A percentile compares a stretch with the other conserved stretches of the same genome.
Evolutionary conservation across 1,140 invertebrate species (phyloP).

Genomic region (Drusus annulatus): DNA sequence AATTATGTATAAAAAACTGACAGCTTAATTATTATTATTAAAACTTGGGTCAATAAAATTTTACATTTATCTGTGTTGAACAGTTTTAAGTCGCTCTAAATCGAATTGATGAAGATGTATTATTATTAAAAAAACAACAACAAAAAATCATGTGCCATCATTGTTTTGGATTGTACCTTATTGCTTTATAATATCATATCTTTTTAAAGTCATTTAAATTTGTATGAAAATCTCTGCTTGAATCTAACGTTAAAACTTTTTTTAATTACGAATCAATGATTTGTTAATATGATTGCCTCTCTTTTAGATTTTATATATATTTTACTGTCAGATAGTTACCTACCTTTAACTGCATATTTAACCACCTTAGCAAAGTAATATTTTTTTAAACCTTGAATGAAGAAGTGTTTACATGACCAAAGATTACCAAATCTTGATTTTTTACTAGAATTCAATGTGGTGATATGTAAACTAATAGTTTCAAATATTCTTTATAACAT

Average conservation of each 20-base stretch:
- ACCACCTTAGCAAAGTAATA: background rate
- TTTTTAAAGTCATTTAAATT: too few relatives aligned
- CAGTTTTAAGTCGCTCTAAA: too few relatives aligned
- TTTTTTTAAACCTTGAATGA: background rate
- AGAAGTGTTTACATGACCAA: constrained; percentile 11
- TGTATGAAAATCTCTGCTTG: constrained; percentile 8
- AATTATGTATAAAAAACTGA: too few relatives aligned
- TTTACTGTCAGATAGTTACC: background rate
- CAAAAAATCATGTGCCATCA: too few relatives aligned
- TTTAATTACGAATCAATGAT: background rate
- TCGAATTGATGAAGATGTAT: too few relatives aligned
- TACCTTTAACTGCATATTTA: background rate
- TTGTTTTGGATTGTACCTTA: too few relatives aligned
- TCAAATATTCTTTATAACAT: constrained; percentile 26
- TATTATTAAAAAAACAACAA: too few relatives aligned
- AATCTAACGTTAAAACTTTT: constrained; percentile 3
- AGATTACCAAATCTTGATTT: background rate
- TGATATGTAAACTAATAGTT: background rate
- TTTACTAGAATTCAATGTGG: background rate
- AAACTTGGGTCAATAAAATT: too few relatives aligned
- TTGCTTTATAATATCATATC: too few relatives aligned
- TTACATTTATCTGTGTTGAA: too few relatives aligned
- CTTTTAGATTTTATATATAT: constrained; percentile 16
- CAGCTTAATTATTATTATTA: too few relatives aligned
- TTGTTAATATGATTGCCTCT: background rate